Evolutionary conservation across 2,888 invertebrate species (phyloP).

Genomic region (Timandra comae): DNA sequence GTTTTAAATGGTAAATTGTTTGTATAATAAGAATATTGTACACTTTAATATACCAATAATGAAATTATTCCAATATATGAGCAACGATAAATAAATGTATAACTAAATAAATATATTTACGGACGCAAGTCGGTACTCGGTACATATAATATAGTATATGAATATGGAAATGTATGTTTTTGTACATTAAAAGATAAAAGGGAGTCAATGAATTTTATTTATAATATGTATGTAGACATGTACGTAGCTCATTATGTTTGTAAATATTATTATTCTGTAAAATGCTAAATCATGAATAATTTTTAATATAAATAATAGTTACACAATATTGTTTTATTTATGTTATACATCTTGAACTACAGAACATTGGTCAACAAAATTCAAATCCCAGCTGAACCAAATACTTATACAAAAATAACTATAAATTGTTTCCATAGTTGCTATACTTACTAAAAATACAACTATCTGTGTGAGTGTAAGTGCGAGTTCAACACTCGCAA

Average conservation of each 20-base stretch:
- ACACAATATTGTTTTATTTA: constrained; percentile 69
- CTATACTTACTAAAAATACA: too few species aligned
- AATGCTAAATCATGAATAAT: constrained; percentile 76
- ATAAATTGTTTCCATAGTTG: too few species aligned
- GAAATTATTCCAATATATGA: constrained; percentile 23
- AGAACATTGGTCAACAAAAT: too few species aligned
- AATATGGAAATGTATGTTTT: constrained; percentile 48
- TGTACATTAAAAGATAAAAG: constrained; percentile 66
- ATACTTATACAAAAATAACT: too few species aligned
- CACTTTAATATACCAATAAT: too few species aligned
- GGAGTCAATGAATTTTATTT: constrained; percentile 76
- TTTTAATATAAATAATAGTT: constrained; percentile 74
- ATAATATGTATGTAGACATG: constrained; percentile 72
- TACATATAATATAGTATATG: constrained; percentile 36
- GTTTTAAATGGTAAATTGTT: background rate
- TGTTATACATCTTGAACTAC: too few species aligned
- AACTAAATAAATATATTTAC: too few species aligned
- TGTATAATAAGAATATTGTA: too few species aligned
- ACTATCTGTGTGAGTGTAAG: too few species aligned
- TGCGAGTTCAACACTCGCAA: too few species aligned
- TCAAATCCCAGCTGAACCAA: too few species aligned
- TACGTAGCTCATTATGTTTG: constrained; percentile 68
- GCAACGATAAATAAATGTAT: constrained; percentile 21
- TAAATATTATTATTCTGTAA: constrained; percentile 74
- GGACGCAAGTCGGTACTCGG: constrained; percentile 54